Conservation (phyloP, 2,888 invertebrate species). For the Polymixis lichenea region DNA sequence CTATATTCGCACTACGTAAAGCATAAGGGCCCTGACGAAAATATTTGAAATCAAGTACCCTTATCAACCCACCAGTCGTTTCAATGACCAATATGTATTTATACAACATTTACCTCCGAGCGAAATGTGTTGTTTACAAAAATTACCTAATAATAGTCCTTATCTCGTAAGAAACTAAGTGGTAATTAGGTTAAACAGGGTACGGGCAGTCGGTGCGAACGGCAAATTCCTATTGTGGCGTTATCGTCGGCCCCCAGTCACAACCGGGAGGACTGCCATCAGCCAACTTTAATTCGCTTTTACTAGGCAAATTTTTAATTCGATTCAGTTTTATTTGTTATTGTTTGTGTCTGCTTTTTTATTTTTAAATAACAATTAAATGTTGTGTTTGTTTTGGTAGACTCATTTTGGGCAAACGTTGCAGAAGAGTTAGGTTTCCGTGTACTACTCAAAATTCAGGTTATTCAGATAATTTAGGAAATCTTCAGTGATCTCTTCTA, state of each 20-base stretch:
- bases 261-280: constrained; percentile 74
- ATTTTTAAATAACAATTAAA: constrained; percentile 17
- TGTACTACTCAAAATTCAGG: background rate
- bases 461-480: background rate
- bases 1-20: background rate
- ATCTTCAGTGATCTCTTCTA: background rate
- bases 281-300: constrained; percentile 87
- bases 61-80: constrained; percentile 47
- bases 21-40: constrained; percentile 19
- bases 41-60: constrained; percentile 53
- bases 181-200: constrained; percentile 81
- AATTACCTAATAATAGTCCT: constrained; percentile 77
- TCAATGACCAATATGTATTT: constrained; percentile 58
- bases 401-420: background rate
- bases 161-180: constrained; percentile 75
- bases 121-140: constrained; percentile 66
- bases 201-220: constrained; percentile 81
- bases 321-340: constrained; percentile 71
- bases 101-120: constrained; percentile 59
- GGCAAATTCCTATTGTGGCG: constrained; percentile 87
- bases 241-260: constrained; percentile 85
- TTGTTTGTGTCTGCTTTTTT: constrained; percentile 51
- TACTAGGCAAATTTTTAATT: constrained; percentile 86
- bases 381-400: constrained; percentile 19
- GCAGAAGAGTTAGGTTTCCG: background rate